Evolutionary conservation across 2,113 vertebrate species (phyloP).

Genomic region (Poeciliopsis retropinna): DNA sequence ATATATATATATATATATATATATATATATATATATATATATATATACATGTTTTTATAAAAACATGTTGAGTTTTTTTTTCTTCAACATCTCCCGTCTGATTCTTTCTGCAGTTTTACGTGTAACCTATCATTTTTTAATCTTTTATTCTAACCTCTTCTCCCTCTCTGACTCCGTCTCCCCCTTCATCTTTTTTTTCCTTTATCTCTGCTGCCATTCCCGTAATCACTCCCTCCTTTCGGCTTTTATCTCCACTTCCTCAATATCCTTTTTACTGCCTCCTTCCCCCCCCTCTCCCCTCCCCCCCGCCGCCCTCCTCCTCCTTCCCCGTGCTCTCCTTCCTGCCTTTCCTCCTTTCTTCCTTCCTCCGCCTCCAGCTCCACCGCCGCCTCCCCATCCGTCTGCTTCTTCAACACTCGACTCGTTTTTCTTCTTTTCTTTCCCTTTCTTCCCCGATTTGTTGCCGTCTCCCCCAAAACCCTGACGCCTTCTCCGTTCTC

Average conservation of each 20-base stretch:
- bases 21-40: too few species aligned
- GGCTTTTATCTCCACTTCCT: slow-evolving; percentile 78
- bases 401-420: slow-evolving; percentile 18
- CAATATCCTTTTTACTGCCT: slow-evolving; percentile 77
- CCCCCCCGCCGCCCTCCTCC: slow-evolving; percentile 45
- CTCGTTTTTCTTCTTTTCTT: slow-evolving; percentile 20
- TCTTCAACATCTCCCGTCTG: too few species aligned
- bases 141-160: slow-evolving; percentile 60
- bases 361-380: slow-evolving; percentile 8
- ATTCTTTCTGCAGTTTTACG: slow-evolving; percentile 15
- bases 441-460: slow-evolving; percentile 15
- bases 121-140: slow-evolving; percentile 48
- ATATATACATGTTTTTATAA: too few species aligned
- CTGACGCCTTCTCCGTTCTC: neutral
- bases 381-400: neutral
- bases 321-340: slow-evolving; percentile 4
- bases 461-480: neutral
- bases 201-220: slow-evolving; percentile 64
- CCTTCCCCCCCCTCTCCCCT: slow-evolving; percentile 57
- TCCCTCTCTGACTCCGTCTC: slow-evolving; percentile 31
- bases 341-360: slow-evolving; percentile 13
- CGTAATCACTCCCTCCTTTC: slow-evolving; percentile 70
- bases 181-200: slow-evolving; percentile 46
- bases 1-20: too few species aligned
- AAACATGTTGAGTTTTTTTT: too few species aligned